These are phyloP conservation scores for Onychomys torridus DNA, from an alignment of 2,797 vertebrate species.

Conservation along the genomic window DNA sequence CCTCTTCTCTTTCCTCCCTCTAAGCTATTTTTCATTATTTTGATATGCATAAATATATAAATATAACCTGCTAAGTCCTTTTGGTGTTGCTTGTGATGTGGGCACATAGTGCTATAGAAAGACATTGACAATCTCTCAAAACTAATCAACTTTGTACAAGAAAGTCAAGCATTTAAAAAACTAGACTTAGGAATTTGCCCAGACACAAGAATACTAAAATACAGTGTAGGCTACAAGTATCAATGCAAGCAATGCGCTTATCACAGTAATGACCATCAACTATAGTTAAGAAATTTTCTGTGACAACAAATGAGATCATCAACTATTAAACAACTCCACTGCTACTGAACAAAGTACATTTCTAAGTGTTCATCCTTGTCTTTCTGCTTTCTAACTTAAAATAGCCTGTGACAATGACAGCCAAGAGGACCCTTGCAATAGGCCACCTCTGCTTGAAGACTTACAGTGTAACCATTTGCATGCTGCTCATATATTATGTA, in stretches of 20 bases:
- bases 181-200: slow-evolving; percentile 90
- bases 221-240: slow-evolving; percentile 96
- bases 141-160: slow-evolving; percentile 91
- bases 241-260: slow-evolving; percentile 94
- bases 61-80: not conserved
- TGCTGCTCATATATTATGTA: slow-evolving; percentile 91
- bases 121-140: slow-evolving; percentile 90
- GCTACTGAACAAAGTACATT: slow-evolving; percentile 97
- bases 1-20: not conserved
- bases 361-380: slow-evolving; percentile 93
- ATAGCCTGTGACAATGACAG: slow-evolving; percentile 90
- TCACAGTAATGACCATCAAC: slow-evolving; percentile 93
- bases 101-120: slow-evolving; percentile 71
- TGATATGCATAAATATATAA: not conserved
- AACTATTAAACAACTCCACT: slow-evolving; percentile 97
- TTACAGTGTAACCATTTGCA: slow-evolving; percentile 91
- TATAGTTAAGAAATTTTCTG: slow-evolving; percentile 92
- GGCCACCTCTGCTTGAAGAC: slow-evolving; percentile 89
- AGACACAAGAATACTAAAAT: slow-evolving; percentile 90
- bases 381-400: slow-evolving; percentile 91
- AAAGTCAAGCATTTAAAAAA: slow-evolving; percentile 90
- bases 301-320: slow-evolving; percentile 92
- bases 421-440: slow-evolving; percentile 90
- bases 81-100: no score
- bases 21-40: not conserved